Evolutionary conservation across 2,888 invertebrate species (phyloP).

Genomic region (Ichneumon xanthorius): DNA sequence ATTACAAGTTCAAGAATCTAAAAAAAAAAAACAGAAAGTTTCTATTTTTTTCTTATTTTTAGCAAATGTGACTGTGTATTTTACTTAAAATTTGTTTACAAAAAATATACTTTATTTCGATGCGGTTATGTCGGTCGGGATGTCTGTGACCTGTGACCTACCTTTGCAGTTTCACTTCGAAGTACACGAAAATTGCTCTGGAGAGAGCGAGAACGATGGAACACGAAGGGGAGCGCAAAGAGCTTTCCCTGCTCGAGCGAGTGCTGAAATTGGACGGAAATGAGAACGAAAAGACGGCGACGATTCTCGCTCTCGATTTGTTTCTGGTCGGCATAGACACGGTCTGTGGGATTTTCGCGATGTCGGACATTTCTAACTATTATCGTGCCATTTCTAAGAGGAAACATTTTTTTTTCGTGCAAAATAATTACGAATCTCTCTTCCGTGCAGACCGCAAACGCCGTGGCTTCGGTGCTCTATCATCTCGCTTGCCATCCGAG

Average conservation of each 20-base stretch:
- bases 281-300: conserved; percentile 88
- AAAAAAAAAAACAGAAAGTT: too few relatives aligned
- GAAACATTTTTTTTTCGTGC: conserved; percentile 42
- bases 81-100: too few relatives aligned
- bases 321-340: conserved; percentile 93
- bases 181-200: conserved; percentile 88
- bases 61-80: too few relatives aligned
- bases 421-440: conserved; percentile 23
- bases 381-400: conserved; percentile 18
- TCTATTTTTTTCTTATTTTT: too few relatives aligned
- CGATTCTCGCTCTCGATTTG: conserved; percentile 91
- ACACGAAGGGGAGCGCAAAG: conserved; percentile 79
- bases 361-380: conserved; percentile 4
- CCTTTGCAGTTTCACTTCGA: conserved; percentile 87
- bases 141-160: neutral
- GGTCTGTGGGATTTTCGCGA: conserved; percentile 84
- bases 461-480: conserved; percentile 90
- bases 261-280: conserved; percentile 87
- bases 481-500: conserved; percentile 89
- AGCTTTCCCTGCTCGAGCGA: conserved; percentile 88
- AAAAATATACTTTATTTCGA: neutral
- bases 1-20: too few relatives aligned
- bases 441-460: conserved; percentile 89
- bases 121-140: neutral
- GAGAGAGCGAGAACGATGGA: conserved; percentile 79